Conservation (phyloP, 2,797 vertebrate genomes). For the Neosilurus mollespiculum region DNA sequence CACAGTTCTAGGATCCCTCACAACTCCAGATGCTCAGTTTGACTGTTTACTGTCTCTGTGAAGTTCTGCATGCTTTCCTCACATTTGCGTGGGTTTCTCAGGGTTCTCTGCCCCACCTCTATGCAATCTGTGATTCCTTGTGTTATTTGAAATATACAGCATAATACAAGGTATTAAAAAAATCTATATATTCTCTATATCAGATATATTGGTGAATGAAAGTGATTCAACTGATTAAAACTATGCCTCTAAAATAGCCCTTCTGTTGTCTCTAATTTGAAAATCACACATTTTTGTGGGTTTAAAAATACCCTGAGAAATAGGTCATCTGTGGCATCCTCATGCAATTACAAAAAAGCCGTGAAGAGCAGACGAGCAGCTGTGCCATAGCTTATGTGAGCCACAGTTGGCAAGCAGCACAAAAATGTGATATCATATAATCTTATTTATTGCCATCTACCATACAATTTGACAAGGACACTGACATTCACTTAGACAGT, state of each 20-base stretch:
- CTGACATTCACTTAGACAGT: conserved; percentile 22
- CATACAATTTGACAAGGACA: conserved; percentile 22
- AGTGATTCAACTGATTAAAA: no score
- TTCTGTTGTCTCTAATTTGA: conserved; percentile 27
- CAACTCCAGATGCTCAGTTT: not conserved
- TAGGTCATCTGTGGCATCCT: conserved; percentile 54
- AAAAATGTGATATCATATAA: conserved; percentile 51
- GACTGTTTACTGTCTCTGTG: not conserved
- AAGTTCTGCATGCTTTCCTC: not conserved
- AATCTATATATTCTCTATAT: not conserved
- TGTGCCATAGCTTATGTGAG: conserved; percentile 52
- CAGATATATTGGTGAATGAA: not conserved
- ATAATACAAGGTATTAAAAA: not conserved
- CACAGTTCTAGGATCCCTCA: not conserved
- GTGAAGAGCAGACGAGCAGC: conserved; percentile 59
- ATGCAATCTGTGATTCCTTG: not conserved
- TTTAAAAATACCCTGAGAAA: conserved; percentile 59
- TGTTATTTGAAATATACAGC: not conserved
- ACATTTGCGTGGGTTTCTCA: not conserved
- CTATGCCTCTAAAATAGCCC: conserved; percentile 9
- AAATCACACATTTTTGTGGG: conserved; percentile 45
- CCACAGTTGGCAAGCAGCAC: conserved; percentile 43
- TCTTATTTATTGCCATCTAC: conserved; percentile 50
- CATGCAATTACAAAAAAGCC: conserved; percentile 58
- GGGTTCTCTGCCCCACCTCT: not conserved